phyloP scores from a whole-genome alignment of 2,888 invertebrate species.

The Lydus trimaculatus region DNA sequence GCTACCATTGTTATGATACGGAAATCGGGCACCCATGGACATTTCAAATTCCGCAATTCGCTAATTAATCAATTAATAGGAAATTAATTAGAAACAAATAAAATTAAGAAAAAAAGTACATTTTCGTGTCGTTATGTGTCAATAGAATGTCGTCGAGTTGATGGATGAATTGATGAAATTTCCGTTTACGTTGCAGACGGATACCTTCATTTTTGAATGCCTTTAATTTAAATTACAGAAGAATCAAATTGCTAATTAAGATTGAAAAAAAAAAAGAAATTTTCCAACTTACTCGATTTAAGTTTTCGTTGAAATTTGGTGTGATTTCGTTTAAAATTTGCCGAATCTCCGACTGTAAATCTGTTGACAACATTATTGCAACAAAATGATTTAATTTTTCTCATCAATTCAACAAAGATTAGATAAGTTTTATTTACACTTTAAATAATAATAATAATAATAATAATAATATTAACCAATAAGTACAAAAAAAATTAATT shows the following conservation, averaged over 20 bases:
- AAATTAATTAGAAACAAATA: too few relatives aligned
- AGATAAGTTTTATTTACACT: too few relatives aligned
- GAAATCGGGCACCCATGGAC: constrained; percentile 55
- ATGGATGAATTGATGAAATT: constrained; percentile 62
- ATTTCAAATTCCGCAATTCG: constrained; percentile 51
- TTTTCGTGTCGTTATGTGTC: constrained; percentile 66
- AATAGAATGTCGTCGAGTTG: constrained; percentile 64
- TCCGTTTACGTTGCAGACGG: constrained; percentile 60
- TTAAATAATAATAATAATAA: not conserved
- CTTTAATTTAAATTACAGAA: constrained; percentile 54
- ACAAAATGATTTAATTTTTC: not conserved
- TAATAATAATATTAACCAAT: too few relatives aligned
- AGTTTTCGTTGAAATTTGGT: constrained; percentile 67
- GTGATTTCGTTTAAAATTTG: constrained; percentile 63
- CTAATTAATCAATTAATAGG: constrained; percentile 35
- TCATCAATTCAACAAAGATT: constrained; percentile 14
- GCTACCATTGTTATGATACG: constrained; percentile 51
- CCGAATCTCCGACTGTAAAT: constrained; percentile 63
- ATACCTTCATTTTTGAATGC: constrained; percentile 68
- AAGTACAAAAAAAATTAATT: too few relatives aligned
- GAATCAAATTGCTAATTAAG: too few relatives aligned
- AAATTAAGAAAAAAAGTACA: constrained; percentile 54
- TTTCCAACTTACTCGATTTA: constrained; percentile 66
- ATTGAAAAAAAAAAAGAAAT: too few relatives aligned
- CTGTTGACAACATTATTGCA: constrained; percentile 52